phyloP scores from a whole-genome alignment of 2,888 invertebrate genomes.

The Cartodere bifasciata region DNA sequence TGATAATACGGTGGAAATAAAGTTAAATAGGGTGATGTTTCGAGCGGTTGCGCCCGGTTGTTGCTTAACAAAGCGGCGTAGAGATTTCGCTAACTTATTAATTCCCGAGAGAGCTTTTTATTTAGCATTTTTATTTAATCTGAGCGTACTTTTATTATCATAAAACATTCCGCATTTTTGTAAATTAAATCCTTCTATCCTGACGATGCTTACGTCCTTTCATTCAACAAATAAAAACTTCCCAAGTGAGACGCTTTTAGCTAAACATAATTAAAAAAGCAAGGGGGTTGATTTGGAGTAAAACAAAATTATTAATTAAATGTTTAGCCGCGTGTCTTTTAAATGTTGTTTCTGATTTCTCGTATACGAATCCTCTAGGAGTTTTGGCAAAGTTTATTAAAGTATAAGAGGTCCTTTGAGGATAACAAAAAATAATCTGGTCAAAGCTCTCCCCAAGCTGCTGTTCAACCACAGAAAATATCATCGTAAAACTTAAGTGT shows the following conservation, averaged over 20 bases:
- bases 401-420: constrained; percentile 32
- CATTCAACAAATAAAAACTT: too few relatives aligned
- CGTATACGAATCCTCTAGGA: too few relatives aligned
- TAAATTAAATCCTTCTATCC: constrained; percentile 33
- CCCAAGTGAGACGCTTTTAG: too few relatives aligned
- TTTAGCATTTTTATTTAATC: constrained; percentile 37
- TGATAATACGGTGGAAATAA: too few relatives aligned
- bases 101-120: constrained; percentile 33
- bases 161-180: constrained; percentile 35
- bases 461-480: constrained; percentile 26
- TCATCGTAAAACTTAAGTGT: constrained; percentile 26
- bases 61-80: constrained; percentile 13
- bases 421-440: constrained; percentile 35
- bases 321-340: too few relatives aligned
- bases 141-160: constrained; percentile 35
- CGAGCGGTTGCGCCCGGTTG: constrained; percentile 6
- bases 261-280: too few relatives aligned
- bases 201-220: too few relatives aligned
- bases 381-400: constrained; percentile 35
- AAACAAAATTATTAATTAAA: too few relatives aligned
- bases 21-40: constrained; percentile 11
- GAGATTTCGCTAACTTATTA: constrained; percentile 31
- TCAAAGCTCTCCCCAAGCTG: constrained; percentile 28
- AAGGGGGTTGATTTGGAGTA: too few relatives aligned
- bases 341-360: too few relatives aligned